Evolutionary conservation across 2,113 vertebrate genomes (phyloP), one percentile per base, ranked within the genome.

Genomic region (Corythoichthys intestinalis): DNA sequence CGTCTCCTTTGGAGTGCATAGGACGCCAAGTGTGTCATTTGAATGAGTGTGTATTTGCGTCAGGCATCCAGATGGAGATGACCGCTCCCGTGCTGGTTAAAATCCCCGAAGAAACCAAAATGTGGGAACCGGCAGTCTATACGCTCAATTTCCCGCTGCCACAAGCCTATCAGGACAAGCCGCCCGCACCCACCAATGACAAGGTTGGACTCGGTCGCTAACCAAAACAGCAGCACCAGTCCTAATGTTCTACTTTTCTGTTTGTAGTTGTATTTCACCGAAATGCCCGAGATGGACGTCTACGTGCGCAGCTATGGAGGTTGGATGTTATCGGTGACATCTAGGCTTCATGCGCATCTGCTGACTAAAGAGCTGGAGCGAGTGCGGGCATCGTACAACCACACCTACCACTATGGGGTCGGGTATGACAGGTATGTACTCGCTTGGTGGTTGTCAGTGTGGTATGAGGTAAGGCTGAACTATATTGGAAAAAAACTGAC

Each of bases 271-370:
- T 93, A 92, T 65, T 92, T 93, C 74, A 90, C 88, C 1, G 89
- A 91, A 59, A 91, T 92, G 91, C 90, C 90, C 0, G 87, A 89
- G 63, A 91, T 92, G 90, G 79, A 92, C 3, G 89, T 92, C 35
- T 93, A 92, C 0, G 92, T 93, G 85, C 87, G 90, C 72, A 83
- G 85, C 52, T 93, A 91, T 3, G 91, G 92, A 0, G 92, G 92
- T 69, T 93, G 92, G 92, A 93, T 93, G 90, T 78, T 93, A 54
- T 92, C 91, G 0, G 79, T 91, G 75, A 91, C 88, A 14, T 93
- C 92, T 77, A 83, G 89, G 74, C 80, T 90, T 53, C 86, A 93
- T 17, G 80, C 91, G 15, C 90, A 90, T 76, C 81, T 89, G 61
- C 86, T 93, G 71, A 88, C 70, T 6, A 88, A 86, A 76, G 91